These are phyloP conservation scores for Drosophila novamexicana DNA, from an alignment of 1,140 invertebrate species.

Conservation along the genomic window DNA sequence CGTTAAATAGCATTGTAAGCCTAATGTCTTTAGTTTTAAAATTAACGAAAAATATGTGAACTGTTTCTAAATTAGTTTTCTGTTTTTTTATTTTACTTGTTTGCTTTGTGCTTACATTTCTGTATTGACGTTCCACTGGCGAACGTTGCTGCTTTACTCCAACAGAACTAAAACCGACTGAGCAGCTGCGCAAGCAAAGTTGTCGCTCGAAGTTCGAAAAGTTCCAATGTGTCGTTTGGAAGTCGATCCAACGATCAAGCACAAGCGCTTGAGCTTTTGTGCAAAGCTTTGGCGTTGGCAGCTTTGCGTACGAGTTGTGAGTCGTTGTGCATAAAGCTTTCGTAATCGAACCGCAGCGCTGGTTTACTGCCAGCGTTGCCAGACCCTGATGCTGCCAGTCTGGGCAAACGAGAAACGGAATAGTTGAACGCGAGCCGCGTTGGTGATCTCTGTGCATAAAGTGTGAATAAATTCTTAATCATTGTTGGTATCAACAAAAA, in stretches of 20 bases:
- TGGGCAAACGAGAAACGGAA: not conserved
- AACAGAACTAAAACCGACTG: slow-evolving; percentile 77
- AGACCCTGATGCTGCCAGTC: not conserved
- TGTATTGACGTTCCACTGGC: slow-evolving; percentile 71
- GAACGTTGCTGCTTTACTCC: slow-evolving; percentile 75
- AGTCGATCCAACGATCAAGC: slow-evolving; percentile 45
- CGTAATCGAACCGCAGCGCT: slow-evolving; percentile 14
- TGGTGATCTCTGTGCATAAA: not conserved
- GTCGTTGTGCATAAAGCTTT: slow-evolving; percentile 45
- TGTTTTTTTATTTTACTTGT: slow-evolving; percentile 29
- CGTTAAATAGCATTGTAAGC: slow-evolving; percentile 1
- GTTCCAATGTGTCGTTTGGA: slow-evolving; percentile 46
- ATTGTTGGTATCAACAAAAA: too few species aligned
- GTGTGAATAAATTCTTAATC: not conserved
- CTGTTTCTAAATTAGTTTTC: slow-evolving; percentile 33
- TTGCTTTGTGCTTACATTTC: slow-evolving; percentile 67
- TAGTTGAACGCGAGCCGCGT: not conserved
- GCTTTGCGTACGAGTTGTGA: slow-evolving; percentile 55
- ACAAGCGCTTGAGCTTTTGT: slow-evolving; percentile 47
- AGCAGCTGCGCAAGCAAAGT: slow-evolving; percentile 55
- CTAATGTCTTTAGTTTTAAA: not conserved
- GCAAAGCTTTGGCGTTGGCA: slow-evolving; percentile 41
- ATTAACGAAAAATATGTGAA: not conserved
- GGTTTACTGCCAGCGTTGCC: slow-evolving; percentile 4
- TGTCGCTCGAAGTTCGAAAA: slow-evolving; percentile 71